Conservation (phyloP, 2,888 invertebrate genomes). For the Caenorhabditis sulstoni region DNA sequence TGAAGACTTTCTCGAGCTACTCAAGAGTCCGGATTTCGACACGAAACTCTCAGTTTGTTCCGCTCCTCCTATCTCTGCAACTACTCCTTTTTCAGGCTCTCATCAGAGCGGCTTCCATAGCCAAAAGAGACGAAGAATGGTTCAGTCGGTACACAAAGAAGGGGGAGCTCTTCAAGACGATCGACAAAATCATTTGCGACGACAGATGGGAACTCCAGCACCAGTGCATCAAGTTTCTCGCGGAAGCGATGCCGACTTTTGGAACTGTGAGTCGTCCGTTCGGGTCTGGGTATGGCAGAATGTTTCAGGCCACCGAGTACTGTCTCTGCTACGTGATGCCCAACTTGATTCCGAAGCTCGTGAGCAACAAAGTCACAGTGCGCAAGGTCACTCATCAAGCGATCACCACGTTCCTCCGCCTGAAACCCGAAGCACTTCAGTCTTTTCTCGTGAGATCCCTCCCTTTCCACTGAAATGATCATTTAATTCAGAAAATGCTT, state of each 20-base stretch:
- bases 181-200: conserved; percentile 81
- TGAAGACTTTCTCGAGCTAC: conserved; percentile 67
- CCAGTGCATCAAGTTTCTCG: conserved; percentile 81
- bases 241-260: conserved; percentile 77
- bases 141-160: conserved; percentile 66
- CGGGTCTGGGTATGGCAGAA: too few species aligned
- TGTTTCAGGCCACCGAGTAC: conserved; percentile 81
- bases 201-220: conserved; percentile 82
- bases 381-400: conserved; percentile 81
- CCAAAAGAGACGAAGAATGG: conserved; percentile 68
- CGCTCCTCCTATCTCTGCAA: too few species aligned
- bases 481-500: conserved; percentile 78
- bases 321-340: conserved; percentile 80
- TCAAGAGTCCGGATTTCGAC: conserved; percentile 67
- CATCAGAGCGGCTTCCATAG: conserved; percentile 64
- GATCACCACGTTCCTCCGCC: conserved; percentile 80
- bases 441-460: conserved; percentile 81
- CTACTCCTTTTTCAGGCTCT: conserved; percentile 60
- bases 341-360: conserved; percentile 80
- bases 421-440: conserved; percentile 81
- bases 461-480: too few species aligned
- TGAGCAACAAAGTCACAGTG: conserved; percentile 76
- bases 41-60: conserved; percentile 61
- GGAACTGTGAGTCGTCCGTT: conserved; percentile 80
- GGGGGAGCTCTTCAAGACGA: conserved; percentile 75